Evolutionary conservation across 2,888 invertebrate genomes (phyloP), one percentile per base, ranked within the genome.

Genomic region (Stegophylla sp.): DNA sequence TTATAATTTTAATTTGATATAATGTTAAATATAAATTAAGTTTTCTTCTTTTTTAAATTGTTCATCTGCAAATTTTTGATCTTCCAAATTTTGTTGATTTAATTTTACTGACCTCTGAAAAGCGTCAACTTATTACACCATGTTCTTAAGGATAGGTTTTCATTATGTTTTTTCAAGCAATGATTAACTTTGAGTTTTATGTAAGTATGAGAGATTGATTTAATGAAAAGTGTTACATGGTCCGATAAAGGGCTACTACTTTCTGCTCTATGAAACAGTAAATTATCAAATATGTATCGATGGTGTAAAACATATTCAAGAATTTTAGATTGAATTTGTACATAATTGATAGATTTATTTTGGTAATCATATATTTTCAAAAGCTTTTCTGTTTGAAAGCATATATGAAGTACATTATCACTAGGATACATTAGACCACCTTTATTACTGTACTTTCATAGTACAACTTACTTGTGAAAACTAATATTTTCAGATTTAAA

Each of bases 141-240:
- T 48, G 48, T 48, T 48, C 48, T 48, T 48, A 15, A 48, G 12
- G 48, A 48, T 48, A 48, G 48, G 4, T 48, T 48, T 15, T 48
- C 48, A 48, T 48, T 48, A 48, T 48, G 48, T 48, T 48, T 48
- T 48, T 48, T 48, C 48, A 48, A 48, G 48, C 48, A 48, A 48
- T 48, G 48, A 48, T 17, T 12, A 48, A 48, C 34, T 34, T 15
- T 17, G 48, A 48, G 48, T 48, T 48, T 48, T 48, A 48, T 48
- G 48, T 48, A 48, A 48, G 12, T 48, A 48, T 48, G 48, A 48
- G 48, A 48, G 48, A 17, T 48, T 48, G 48, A 48, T 48, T 48
- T 48, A 7, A 48, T 48, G 48, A 48, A 12, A 48, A 48, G 48
- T 12, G 48, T 48, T 48, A 48, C 48, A 48, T 17, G 48, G 48